These are phyloP conservation scores for Brenthis daphne DNA, from an alignment of 2,888 invertebrate species.

Conservation along the genomic window DNA sequence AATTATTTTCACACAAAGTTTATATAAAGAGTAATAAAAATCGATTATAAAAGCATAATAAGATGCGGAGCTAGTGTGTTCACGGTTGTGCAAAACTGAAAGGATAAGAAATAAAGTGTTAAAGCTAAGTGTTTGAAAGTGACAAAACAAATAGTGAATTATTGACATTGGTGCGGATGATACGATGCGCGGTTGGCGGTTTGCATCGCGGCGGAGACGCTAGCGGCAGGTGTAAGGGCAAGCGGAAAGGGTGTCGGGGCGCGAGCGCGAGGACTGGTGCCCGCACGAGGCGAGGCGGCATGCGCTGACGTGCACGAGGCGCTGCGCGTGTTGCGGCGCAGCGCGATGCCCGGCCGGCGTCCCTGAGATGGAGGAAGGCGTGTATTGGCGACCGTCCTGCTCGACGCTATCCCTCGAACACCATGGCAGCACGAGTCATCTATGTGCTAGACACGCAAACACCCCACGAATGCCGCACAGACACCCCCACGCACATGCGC, in stretches of 20 bases:
- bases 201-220: constrained; percentile 68
- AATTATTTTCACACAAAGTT: too few relatives aligned
- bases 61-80: constrained; percentile 3
- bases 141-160: constrained; percentile 37
- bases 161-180: constrained; percentile 56
- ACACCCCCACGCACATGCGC: constrained; percentile 65
- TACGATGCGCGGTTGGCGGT: constrained; percentile 71
- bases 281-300: constrained; percentile 80
- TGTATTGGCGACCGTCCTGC: constrained; percentile 79
- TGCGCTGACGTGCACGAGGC: constrained; percentile 79
- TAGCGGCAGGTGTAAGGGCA: constrained; percentile 58
- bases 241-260: constrained; percentile 80
- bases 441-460: constrained; percentile 74
- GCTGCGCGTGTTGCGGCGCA: constrained; percentile 80
- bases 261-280: constrained; percentile 80
- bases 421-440: constrained; percentile 74
- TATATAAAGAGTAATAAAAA: too few relatives aligned
- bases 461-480: constrained; percentile 69
- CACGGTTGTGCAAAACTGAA: constrained; percentile 3
- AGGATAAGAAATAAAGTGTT: constrained; percentile 2
- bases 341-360: constrained; percentile 68
- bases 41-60: too few relatives aligned
- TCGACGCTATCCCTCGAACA: constrained; percentile 78
- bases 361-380: constrained; percentile 80
- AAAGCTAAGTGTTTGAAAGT: constrained; percentile 37